Evolutionary conservation across 2,797 vertebrate genomes (phyloP).

Genomic region (Bucorvus abyssinicus): DNA sequence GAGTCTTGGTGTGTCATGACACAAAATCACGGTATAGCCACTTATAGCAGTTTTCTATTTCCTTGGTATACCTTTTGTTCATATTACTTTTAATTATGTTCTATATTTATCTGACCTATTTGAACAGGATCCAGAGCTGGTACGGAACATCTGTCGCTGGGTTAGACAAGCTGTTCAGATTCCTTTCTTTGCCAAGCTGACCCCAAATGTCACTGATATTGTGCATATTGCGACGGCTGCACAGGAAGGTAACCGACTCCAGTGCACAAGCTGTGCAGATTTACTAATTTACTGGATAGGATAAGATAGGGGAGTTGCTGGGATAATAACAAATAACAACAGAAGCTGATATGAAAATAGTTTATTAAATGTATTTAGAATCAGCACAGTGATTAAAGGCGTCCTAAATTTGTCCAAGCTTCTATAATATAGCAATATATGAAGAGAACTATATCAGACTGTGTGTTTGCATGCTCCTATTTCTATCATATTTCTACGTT

Average conservation of each 20-base stretch:
- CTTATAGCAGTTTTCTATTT: slow-evolving; percentile 57
- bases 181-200: slow-evolving; percentile 97
- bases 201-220: slow-evolving; percentile 90
- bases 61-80: slow-evolving; percentile 62
- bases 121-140: slow-evolving; percentile 92
- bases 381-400: neutral
- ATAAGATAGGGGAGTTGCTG: neutral
- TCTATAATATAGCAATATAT: neutral
- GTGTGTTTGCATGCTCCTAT: fast-evolving
- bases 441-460: neutral
- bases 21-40: neutral
- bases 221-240: slow-evolving; percentile 90
- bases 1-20: slow-evolving; percentile 41
- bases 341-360: neutral
- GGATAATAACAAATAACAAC: neutral
- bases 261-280: neutral
- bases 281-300: neutral
- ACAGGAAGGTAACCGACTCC: slow-evolving; percentile 82
- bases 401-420: neutral
- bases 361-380: neutral
- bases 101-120: slow-evolving; percentile 79
- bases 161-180: slow-evolving; percentile 87
- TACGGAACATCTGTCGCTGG: slow-evolving; percentile 97
- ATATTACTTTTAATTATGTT: slow-evolving; percentile 75
- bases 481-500: neutral